Conservation (phyloP, 2,888 invertebrate species). For the Archaeoteleia sp. region DNA sequence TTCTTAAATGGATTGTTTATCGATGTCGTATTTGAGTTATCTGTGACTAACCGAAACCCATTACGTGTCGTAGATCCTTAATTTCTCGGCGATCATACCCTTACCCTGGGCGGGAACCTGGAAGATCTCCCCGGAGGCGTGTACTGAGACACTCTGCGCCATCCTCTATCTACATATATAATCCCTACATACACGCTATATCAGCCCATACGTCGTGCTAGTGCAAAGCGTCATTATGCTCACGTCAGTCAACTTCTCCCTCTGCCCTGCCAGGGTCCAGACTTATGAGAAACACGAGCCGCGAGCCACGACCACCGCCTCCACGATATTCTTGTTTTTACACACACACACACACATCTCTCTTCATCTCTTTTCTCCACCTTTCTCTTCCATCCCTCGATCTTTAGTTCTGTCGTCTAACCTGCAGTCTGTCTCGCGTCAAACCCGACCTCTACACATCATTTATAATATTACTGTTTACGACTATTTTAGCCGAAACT, state of each 20-base stretch:
- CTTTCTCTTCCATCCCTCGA: slow-evolving; percentile 14
- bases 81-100: slow-evolving; percentile 43
- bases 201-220: slow-evolving; percentile 38
- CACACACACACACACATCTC: too few relatives aligned
- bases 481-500: slow-evolving; percentile 27
- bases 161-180: slow-evolving; percentile 32
- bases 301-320: slow-evolving; percentile 60
- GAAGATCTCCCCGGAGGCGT: slow-evolving; percentile 56
- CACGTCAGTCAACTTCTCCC: slow-evolving; percentile 69
- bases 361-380: slow-evolving; percentile 4
- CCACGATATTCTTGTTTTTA: slow-evolving; percentile 33
- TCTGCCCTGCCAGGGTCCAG: slow-evolving; percentile 58
- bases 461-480: slow-evolving; percentile 42
- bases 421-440: background rate
- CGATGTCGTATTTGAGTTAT: slow-evolving; percentile 14
- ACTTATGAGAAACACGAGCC: slow-evolving; percentile 65
- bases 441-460: slow-evolving; percentile 12
- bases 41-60: slow-evolving; percentile 15
- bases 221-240: slow-evolving; percentile 68
- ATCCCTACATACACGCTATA: slow-evolving; percentile 8
- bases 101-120: slow-evolving; percentile 63
- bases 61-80: slow-evolving; percentile 40
- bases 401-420: slow-evolving; percentile 25
- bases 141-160: slow-evolving; percentile 48
- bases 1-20: slow-evolving; percentile 14